Base-by-base conservation (phyloP, 2,797 vertebrate species). In the Eulemur albifrons region DNA sequence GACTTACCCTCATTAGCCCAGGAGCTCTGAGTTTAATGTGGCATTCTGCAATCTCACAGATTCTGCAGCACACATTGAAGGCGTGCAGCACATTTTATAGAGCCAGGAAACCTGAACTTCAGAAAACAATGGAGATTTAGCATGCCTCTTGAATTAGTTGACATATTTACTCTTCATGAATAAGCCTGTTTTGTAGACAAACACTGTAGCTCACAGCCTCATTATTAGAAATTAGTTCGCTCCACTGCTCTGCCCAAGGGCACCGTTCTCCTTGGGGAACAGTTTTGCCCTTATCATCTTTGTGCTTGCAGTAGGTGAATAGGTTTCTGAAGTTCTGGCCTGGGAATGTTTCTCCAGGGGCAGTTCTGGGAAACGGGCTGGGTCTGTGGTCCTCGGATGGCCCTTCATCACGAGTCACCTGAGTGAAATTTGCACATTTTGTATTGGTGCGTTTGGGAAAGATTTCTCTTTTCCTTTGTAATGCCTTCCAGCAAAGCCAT, bases 1-100 rank as follows among this genome's bases (percentile, higher is more conserved):
- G 98, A 97, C 98, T 97, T 95, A 87, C 92, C 86, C 57, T 97
- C 97, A 96, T 96, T 98, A 98, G 97, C 95, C 97, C 97, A 95
- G 97, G 79, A 97, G 97, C 97, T 97, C 72, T 0, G 38, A 88
- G 90, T 90, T 98, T 98, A 96, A 97, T 94, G 98, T 95, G 97
- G 97, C 88, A 61, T 97, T 98, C 96, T 96, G 94, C 79, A 95
- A 96, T 88, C 96, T 96, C 95, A 12, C 89, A 87, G 95, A 96
- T 92, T 85, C 97, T 21, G 32, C 90, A 57, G 0, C 1, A 61
- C 67, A 94, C 94, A 97, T 35, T 77, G 95, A 95, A 96, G 88
- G 96, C 84, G 0, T 52, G 54, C 77, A 59, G 95, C 79, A 63
- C 85, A 70, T 96, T 98, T 98, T 96, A 96, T 89, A 91, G 92